Percentiles rank a stretch among this genome's conserved stretches.
phyloP scores from a whole-genome alignment of 2,797 vertebrate species.

The Lutra lutra region DNA sequence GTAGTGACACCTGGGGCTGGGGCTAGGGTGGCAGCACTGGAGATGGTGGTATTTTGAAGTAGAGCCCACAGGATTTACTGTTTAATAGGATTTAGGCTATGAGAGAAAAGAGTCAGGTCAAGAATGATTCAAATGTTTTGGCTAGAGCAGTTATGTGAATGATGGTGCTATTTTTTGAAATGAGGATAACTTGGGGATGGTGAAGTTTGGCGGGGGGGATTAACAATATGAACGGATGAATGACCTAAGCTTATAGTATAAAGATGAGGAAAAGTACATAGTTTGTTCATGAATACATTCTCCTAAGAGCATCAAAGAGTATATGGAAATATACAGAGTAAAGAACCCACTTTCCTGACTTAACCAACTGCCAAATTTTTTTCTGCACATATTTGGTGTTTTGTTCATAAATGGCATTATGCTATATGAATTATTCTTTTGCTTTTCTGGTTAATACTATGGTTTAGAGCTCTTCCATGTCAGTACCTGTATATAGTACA shows the following conservation, averaged over 20 bases:
- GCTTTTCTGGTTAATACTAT: neutral
- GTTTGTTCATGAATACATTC: neutral
- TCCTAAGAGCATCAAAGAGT: neutral
- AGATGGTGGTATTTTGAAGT: neutral
- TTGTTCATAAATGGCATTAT: constrained; percentile 6
- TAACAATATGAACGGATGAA: neutral
- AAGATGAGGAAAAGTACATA: neutral
- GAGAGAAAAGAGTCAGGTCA: constrained; percentile 35
- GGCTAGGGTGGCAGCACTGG: neutral
- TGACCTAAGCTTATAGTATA: neutral
- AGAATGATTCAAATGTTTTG: constrained; percentile 4
- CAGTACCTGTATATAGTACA: neutral
- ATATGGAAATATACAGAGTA: neutral
- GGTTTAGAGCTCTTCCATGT: constrained; percentile 2
- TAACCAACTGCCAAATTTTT: neutral
- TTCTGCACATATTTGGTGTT: neutral
- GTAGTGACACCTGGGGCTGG: neutral
- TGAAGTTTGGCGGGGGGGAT: neutral
- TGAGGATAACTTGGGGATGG: neutral
- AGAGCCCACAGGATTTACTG: neutral
- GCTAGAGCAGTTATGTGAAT: constrained; percentile 46
- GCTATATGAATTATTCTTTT: neutral
- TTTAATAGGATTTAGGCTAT: neutral
- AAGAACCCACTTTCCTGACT: neutral
- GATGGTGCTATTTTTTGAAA: constrained; percentile 44